Conservation (phyloP, 2,888 invertebrate species). For the Coenonympha arcania region DNA sequence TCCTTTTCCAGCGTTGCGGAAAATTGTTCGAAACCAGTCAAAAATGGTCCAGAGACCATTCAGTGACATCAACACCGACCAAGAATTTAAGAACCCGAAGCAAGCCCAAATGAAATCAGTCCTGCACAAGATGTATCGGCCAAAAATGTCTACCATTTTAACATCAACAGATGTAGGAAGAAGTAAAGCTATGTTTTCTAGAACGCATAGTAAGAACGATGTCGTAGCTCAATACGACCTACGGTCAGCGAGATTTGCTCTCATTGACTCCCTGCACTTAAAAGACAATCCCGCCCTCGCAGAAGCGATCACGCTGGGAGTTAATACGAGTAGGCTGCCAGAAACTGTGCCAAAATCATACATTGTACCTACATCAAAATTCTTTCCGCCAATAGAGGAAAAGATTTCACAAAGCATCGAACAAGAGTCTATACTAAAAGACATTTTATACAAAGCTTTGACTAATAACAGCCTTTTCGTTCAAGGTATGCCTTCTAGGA, state of each 20-base stretch:
- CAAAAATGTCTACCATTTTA: conserved; percentile 47
- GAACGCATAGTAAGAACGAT: conserved; percentile 33
- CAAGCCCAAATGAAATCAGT: conserved; percentile 41
- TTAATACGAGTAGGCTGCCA: not conserved
- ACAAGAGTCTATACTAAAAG: conserved; percentile 29
- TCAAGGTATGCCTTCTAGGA: conserved; percentile 35
- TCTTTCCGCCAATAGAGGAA: conserved; percentile 44
- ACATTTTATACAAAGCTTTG: conserved; percentile 36
- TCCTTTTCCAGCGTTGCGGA: conserved; percentile 53
- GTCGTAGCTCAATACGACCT: conserved; percentile 35
- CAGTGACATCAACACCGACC: conserved; percentile 36
- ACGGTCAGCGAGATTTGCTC: conserved; percentile 38
- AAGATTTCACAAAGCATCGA: conserved; percentile 34
- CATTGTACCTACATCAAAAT: conserved; percentile 41
- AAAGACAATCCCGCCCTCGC: conserved; percentile 8
- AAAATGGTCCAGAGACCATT: conserved; percentile 65
- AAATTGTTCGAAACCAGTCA: conserved; percentile 59
- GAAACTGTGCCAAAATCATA: conserved; percentile 27
- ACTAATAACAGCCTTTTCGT: conserved; percentile 30
- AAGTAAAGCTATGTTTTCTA: conserved; percentile 38
- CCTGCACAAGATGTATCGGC: conserved; percentile 41
- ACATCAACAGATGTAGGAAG: conserved; percentile 38
- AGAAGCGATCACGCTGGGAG: not conserved
- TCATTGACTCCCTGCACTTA: conserved; percentile 25
- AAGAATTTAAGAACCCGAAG: conserved; percentile 23